Percentiles rank a stretch among this genome's conserved stretches.
Conservation (phyloP, 2,797 vertebrate genomes). For the Anabas testudineus region DNA sequence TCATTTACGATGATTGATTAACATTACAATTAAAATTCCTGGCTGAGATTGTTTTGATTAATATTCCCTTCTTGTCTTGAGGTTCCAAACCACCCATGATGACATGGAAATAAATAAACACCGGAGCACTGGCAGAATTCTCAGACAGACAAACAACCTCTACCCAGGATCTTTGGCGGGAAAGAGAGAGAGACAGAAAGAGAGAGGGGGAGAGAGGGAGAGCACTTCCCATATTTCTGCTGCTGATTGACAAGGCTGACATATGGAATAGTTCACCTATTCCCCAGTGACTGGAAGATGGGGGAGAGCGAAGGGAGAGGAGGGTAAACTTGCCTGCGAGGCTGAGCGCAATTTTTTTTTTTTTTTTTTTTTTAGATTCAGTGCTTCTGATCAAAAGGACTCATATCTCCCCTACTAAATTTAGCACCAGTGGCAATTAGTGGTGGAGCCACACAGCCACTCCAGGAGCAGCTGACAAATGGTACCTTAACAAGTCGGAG, state of each 20-base stretch:
- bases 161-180: conserved; percentile 59
- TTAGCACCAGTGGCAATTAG: conserved; percentile 99
- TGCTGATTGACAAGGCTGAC: conserved; percentile 99
- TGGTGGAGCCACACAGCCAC: conserved; percentile 92
- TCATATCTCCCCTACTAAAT: conserved; percentile 96
- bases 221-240: conserved; percentile 94
- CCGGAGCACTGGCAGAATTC: conserved; percentile 62
- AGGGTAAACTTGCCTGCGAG: conserved; percentile 96
- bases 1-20: conserved; percentile 80
- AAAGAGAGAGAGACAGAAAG: conserved; percentile 25
- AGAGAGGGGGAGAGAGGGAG: conserved; percentile 72
- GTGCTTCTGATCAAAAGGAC: conserved; percentile 96
- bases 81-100: conserved; percentile 89
- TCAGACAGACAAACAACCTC: conserved; percentile 64
- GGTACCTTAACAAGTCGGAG: conserved; percentile 86
- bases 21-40: conserved; percentile 76
- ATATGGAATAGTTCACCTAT: conserved; percentile 99
- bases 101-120: conserved; percentile 87
- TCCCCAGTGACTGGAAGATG: conserved; percentile 97
- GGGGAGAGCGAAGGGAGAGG: conserved; percentile 82
- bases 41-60: conserved; percentile 74
- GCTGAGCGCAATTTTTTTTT: conserved; percentile 79
- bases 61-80: conserved; percentile 81
- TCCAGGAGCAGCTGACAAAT: conserved; percentile 95
- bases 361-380: conserved; percentile 91